phyloP scores from a whole-genome alignment of 1,140 invertebrate genomes.

The Popillia japonica region DNA sequence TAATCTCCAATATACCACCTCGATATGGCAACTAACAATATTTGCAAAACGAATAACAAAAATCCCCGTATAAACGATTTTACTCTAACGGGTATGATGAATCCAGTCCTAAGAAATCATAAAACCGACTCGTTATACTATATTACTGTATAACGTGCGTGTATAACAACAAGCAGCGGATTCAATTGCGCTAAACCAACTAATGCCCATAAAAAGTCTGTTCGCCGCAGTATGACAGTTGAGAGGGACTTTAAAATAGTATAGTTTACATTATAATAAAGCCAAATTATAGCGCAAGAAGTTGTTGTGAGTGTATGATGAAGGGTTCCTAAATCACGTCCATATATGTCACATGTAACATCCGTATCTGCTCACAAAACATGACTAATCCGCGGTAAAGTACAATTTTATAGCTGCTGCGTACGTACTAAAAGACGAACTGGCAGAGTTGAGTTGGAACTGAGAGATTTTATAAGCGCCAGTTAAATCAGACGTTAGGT shows the following conservation, averaged over 20 bases:
- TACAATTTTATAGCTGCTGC: slow-evolving; percentile 20
- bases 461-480: not conserved
- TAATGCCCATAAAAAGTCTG: slow-evolving; percentile 5
- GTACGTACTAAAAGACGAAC: slow-evolving; percentile 11
- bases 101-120: slow-evolving; percentile 6
- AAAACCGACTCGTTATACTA: slow-evolving; percentile 15
- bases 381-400: slow-evolving; percentile 29
- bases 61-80: not conserved
- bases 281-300: slow-evolving; percentile 28
- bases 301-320: slow-evolving; percentile 28
- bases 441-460: not conserved
- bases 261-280: slow-evolving; percentile 35
- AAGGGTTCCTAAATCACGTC: slow-evolving; percentile 31
- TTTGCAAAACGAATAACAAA: not conserved
- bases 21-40: not conserved
- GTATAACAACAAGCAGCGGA: not conserved
- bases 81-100: not conserved
- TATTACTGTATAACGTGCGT: not conserved
- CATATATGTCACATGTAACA: slow-evolving; percentile 26
- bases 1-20: not conserved
- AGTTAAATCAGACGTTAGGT: not conserved
- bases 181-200: slow-evolving; percentile 29
- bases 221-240: slow-evolving; percentile 20
- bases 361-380: slow-evolving; percentile 31
- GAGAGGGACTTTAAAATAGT: slow-evolving; percentile 15